Conservation (phyloP, 92 coral and sea anemone genomes). For the Epizoanthus rinbou region DNA sequence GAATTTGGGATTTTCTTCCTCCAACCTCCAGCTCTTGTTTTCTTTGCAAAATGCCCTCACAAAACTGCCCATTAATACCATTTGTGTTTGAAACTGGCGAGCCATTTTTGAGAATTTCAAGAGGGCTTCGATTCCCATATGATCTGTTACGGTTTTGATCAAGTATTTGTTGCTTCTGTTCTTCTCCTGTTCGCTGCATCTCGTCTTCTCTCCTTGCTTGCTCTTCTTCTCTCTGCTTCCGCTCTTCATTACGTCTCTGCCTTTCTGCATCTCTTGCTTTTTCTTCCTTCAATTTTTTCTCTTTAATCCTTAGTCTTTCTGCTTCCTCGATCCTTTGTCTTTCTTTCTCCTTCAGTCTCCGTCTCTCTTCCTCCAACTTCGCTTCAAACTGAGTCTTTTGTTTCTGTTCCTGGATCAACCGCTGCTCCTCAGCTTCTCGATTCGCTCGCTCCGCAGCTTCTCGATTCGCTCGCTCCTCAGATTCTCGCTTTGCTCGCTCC, state of each 20-base stretch:
- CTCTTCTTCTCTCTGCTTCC: slow-evolving; percentile 33
- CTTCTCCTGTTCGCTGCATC: slow-evolving; percentile 34
- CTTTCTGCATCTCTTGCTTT: slow-evolving; percentile 39
- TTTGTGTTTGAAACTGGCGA: slow-evolving; percentile 30
- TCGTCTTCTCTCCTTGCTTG: slow-evolving; percentile 39
- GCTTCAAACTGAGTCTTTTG: slow-evolving; percentile 21
- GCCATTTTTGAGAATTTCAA: slow-evolving; percentile 47
- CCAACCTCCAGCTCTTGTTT: slow-evolving; percentile 86
- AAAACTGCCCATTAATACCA: slow-evolving; percentile 21
- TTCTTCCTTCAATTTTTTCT: slow-evolving; percentile 40
- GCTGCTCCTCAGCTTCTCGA: slow-evolving; percentile 20
- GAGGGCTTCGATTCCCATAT: slow-evolving; percentile 32
- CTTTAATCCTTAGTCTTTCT: slow-evolving; percentile 28
- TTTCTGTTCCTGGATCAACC: slow-evolving; percentile 28
- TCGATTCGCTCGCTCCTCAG: slow-evolving; percentile 21
- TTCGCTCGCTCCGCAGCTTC: slow-evolving; percentile 23
- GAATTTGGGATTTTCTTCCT: slow-evolving; percentile 64
- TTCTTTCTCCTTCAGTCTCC: slow-evolving; percentile 40
- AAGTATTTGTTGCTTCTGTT: slow-evolving; percentile 13
- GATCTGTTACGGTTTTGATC: slow-evolving; percentile 29
- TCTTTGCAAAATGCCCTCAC: slow-evolving; percentile 82
- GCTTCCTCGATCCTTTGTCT: slow-evolving; percentile 36
- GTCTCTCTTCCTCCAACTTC: slow-evolving; percentile 29
- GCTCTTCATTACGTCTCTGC: slow-evolving; percentile 36
- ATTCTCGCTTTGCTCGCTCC: background rate